These are phyloP conservation scores for Drosophila picticornis DNA, from an alignment of 2,888 invertebrate genomes.

Conservation along the genomic window DNA sequence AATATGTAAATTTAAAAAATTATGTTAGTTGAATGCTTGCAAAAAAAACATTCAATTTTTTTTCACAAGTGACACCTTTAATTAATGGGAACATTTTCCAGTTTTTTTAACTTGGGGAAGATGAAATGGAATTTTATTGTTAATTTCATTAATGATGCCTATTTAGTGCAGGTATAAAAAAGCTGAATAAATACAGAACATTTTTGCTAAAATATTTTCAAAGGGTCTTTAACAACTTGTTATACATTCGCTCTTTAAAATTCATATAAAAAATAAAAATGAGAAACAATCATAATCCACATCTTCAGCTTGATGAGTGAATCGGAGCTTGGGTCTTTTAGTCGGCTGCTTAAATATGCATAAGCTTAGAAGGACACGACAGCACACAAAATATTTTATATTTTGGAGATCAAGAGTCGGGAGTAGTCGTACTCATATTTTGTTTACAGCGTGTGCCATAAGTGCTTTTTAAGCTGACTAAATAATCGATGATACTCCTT, in stretches of 20 bases:
- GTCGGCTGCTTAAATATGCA: constrained; percentile 19
- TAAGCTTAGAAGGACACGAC: constrained; percentile 1
- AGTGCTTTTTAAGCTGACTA: constrained; percentile 60
- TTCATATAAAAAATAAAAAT: background rate
- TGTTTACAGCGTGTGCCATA: constrained; percentile 46
- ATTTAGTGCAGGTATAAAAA: background rate
- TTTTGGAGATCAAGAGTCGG: constrained; percentile 20
- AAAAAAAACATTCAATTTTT: background rate
- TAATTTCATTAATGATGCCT: background rate
- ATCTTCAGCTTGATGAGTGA: background rate
- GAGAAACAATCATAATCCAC: background rate
- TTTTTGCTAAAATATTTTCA: background rate
- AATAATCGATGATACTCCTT: constrained; percentile 63
- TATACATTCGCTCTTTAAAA: background rate
- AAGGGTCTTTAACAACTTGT: no score
- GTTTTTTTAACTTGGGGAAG: background rate
- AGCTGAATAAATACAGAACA: background rate
- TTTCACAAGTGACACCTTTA: background rate
- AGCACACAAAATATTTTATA: background rate
- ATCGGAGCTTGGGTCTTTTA: constrained; percentile 10
- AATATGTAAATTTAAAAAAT: constrained; percentile 6
- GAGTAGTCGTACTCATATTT: constrained; percentile 23
- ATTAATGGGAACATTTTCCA: background rate
- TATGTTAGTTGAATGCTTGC: background rate
- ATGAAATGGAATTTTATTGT: background rate